These are phyloP conservation scores for Podarcis muralis DNA, from an alignment of 2,113 vertebrate genomes.

Conservation along the genomic window DNA sequence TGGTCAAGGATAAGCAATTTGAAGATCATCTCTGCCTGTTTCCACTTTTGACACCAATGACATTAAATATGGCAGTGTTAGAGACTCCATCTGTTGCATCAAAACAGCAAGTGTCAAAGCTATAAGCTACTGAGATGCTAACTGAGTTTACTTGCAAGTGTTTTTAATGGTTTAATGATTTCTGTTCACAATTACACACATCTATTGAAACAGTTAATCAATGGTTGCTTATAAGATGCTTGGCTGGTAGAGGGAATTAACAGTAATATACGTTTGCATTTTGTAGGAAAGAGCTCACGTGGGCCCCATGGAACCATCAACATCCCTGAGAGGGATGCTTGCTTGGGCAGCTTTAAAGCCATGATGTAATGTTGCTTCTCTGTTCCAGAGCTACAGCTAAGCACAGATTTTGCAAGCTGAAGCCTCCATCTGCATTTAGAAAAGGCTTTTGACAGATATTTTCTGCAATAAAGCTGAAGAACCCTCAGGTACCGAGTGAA, in stretches of 20 bases:
- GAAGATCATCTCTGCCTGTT: neutral
- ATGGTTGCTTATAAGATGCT: conserved; percentile 41
- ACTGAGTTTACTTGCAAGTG: conserved; percentile 6
- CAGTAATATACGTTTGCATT: neutral
- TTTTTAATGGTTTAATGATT: conserved; percentile 61
- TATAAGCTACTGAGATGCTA: conserved; percentile 31
- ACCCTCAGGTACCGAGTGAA: neutral
- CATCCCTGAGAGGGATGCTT: neutral
- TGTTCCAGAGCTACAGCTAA: neutral
- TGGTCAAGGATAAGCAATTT: neutral
- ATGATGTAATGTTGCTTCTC: neutral
- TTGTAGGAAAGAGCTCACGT: neutral
- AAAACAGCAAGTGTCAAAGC: neutral
- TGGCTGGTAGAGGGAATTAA: conserved; percentile 39
- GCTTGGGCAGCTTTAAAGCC: neutral
- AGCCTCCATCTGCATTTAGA: neutral
- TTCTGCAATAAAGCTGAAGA: neutral
- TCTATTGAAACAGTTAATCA: conserved; percentile 64
- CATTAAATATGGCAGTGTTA: neutral
- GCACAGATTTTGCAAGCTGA: neutral
- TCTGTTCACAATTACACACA: conserved; percentile 61
- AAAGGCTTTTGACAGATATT: neutral
- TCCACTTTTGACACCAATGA: neutral
- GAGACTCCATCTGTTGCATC: neutral
- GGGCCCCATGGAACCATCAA: neutral